These are phyloP conservation scores for Hermetia illucens DNA, from an alignment of 1,140 invertebrate genomes.

Conservation along the genomic window DNA sequence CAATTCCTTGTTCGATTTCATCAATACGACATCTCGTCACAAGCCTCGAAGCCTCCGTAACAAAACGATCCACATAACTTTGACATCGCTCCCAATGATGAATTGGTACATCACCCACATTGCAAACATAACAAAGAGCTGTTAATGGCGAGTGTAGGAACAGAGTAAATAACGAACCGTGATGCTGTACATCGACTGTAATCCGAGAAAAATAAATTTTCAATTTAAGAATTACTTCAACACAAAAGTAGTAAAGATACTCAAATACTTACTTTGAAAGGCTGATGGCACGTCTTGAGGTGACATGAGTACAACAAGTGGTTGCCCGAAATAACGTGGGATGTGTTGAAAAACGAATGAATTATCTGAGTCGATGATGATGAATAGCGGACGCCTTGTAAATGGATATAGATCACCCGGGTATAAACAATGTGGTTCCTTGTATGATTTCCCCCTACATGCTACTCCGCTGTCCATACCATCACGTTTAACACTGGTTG, in stretches of 20 bases:
- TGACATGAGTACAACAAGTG: conserved; percentile 88
- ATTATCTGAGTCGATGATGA: conserved; percentile 92
- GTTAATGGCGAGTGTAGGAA: conserved; percentile 90
- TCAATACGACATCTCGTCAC: conserved; percentile 71
- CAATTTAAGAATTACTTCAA: neutral
- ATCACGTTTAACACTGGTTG: conserved; percentile 67
- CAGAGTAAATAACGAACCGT: conserved; percentile 86
- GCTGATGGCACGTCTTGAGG: conserved; percentile 75
- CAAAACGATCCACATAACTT: conserved; percentile 74
- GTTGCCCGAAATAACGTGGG: conserved; percentile 85
- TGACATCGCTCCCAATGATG: conserved; percentile 85
- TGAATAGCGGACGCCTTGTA: conserved; percentile 80
- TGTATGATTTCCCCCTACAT: conserved; percentile 49
- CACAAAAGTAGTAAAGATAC: neutral
- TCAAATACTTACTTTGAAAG: conserved; percentile 58
- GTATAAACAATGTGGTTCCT: conserved; percentile 79
- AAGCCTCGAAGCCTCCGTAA: conserved; percentile 73
- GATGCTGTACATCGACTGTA: conserved; percentile 67
- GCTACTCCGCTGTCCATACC: conserved; percentile 26
- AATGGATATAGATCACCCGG: conserved; percentile 88
- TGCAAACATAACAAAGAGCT: conserved; percentile 86
- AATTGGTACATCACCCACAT: conserved; percentile 71
- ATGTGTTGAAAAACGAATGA: conserved; percentile 88
- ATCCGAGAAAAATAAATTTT: conserved; percentile 6
- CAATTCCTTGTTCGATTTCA: conserved; percentile 38